A percentile compares a stretch with the other conserved stretches of the same genome.
phyloP scores from a whole-genome alignment of 2,113 vertebrate genomes.

The Pseudorhombus dupliciocellatus region DNA sequence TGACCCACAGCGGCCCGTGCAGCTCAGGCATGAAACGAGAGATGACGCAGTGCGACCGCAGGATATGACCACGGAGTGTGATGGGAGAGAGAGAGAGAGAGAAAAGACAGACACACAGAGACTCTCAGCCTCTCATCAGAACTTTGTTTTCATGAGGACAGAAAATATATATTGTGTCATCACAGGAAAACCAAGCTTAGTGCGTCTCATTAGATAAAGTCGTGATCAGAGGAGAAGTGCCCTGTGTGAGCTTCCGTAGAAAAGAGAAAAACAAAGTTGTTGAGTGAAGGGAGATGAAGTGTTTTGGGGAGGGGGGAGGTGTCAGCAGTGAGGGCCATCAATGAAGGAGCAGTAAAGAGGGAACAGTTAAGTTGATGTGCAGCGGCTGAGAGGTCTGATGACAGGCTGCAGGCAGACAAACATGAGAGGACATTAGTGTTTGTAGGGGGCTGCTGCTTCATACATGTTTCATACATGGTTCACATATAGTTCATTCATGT shows the following conservation, averaged over 20 bases:
- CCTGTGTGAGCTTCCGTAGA: background rate
- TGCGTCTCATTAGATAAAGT: background rate
- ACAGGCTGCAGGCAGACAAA: background rate
- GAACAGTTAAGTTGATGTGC: background rate
- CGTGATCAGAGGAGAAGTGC: background rate
- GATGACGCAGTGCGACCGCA: background rate
- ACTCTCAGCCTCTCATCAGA: too few species aligned
- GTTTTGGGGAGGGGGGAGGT: background rate
- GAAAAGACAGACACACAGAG: background rate
- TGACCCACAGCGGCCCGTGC: background rate
- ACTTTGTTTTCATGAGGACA: too few species aligned
- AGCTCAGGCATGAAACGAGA: slow-evolving; percentile 33
- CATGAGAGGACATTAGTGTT: background rate
- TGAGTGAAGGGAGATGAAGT: slow-evolving; percentile 1
- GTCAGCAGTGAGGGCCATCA: background rate
- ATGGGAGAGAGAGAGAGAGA: background rate
- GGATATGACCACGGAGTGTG: background rate
- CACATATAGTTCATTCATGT: slow-evolving; percentile 9
- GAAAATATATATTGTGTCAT: too few species aligned
- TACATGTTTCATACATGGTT: slow-evolving; percentile 23
- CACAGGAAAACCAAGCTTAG: background rate
- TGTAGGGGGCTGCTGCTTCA: slow-evolving; percentile 21
- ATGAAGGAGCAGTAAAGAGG: slow-evolving; percentile 29
- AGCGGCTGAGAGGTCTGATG: slow-evolving; percentile 13
- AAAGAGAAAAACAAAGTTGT: slow-evolving; percentile 10